Evolutionary conservation across 2,888 invertebrate species (phyloP).

Genomic region (Drosophila prolongata): DNA sequence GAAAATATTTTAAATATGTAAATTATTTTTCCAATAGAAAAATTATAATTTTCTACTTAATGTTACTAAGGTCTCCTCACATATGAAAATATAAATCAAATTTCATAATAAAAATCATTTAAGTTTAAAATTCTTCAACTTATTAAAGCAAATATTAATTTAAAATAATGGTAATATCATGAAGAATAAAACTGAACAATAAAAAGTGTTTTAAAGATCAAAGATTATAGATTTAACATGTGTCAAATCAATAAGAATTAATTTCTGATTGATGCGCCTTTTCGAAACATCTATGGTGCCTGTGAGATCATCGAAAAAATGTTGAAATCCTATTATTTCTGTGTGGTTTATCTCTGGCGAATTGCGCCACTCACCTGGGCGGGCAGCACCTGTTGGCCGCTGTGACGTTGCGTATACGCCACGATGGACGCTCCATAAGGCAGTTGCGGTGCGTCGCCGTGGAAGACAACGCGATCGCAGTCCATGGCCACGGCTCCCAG

Average conservation of each 20-base stretch:
- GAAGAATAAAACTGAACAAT: too few species aligned
- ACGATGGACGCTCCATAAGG: conserved; percentile 93
- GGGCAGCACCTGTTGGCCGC: conserved; percentile 92
- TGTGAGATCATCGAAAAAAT: conserved; percentile 1
- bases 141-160: too few species aligned
- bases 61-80: too few species aligned
- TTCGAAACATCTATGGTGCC: neutral
- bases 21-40: too few species aligned
- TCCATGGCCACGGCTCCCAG: conserved; percentile 88
- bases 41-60: too few species aligned
- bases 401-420: conserved; percentile 91
- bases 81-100: neutral
- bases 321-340: neutral
- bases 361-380: conserved; percentile 86
- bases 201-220: neutral
- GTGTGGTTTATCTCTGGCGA: neutral
- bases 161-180: too few species aligned
- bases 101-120: too few species aligned
- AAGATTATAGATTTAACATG: neutral
- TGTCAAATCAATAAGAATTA: neutral
- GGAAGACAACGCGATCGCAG: conserved; percentile 93
- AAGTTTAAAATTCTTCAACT: too few species aligned
- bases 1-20: too few species aligned
- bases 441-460: conserved; percentile 90
- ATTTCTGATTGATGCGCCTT: neutral